These are phyloP conservation scores for Shargacucullia verbasci DNA, from an alignment of 2,888 invertebrate species.

Conservation along the genomic window DNA sequence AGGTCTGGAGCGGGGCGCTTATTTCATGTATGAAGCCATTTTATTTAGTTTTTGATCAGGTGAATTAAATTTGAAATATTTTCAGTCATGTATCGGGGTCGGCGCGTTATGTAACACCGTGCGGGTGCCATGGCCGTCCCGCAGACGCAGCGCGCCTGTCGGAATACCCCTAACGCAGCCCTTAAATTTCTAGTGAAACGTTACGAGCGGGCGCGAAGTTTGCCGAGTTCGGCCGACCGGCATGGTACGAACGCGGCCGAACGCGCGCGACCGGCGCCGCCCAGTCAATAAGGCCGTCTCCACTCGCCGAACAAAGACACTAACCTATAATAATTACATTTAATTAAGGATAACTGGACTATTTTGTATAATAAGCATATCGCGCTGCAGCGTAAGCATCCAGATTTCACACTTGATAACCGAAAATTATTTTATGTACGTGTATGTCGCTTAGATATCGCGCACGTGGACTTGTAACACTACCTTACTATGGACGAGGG, in stretches of 20 bases:
- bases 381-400: constrained; percentile 67
- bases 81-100: constrained; percentile 62
- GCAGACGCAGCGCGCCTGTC: constrained; percentile 75
- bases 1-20: constrained; percentile 36
- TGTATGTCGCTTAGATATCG: constrained; percentile 23
- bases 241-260: constrained; percentile 72
- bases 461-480: constrained; percentile 21
- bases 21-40: constrained; percentile 47
- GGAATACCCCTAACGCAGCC: constrained; percentile 83
- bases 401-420: constrained; percentile 64
- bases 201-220: constrained; percentile 69
- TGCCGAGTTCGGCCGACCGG: constrained; percentile 74
- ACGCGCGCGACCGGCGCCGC: constrained; percentile 84
- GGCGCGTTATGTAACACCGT: constrained; percentile 71
- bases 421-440: constrained; percentile 51
- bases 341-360: constrained; percentile 85
- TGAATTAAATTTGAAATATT: constrained; percentile 47
- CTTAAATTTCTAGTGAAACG: constrained; percentile 83
- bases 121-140: constrained; percentile 69
- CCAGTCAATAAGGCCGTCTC: constrained; percentile 89
- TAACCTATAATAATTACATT: constrained; percentile 88
- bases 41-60: constrained; percentile 37
- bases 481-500: constrained; percentile 3
- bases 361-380: constrained; percentile 81
- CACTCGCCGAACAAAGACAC: constrained; percentile 87